Evolutionary conservation across 1,140 invertebrate species (phyloP).

Genomic region (Magallana ariakensis): DNA sequence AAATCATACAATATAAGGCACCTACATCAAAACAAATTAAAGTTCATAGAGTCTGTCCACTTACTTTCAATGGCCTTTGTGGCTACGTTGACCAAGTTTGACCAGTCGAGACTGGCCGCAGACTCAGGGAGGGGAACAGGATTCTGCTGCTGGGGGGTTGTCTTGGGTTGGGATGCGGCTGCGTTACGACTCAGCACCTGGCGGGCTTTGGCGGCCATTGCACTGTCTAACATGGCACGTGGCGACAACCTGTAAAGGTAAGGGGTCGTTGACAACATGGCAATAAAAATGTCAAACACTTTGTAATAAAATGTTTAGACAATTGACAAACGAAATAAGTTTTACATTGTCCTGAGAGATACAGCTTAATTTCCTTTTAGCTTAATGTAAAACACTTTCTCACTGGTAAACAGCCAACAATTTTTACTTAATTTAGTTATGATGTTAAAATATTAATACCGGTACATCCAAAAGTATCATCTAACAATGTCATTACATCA

Average conservation of each 20-base stretch:
- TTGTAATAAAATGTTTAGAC: no score
- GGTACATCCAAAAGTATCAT: no score
- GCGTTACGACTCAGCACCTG: constrained; percentile 53
- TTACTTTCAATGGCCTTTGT: constrained; percentile 85
- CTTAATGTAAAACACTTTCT: no score
- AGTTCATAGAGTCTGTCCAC: no score
- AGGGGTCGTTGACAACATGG: not conserved
- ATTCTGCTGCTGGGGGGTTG: constrained; percentile 43
- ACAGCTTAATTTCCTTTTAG: no score
- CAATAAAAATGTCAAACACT: no score
- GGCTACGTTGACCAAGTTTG: constrained; percentile 88
- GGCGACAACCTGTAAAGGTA: constrained; percentile 74
- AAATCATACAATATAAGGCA: no score
- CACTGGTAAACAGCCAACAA: not conserved
- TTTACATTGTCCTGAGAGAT: not conserved
- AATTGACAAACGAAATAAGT: not conserved
- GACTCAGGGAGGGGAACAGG: constrained; percentile 73
- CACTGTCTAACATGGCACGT: constrained; percentile 66
- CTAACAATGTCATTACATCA: no score
- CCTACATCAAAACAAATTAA: no score
- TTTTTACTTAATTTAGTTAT: not conserved
- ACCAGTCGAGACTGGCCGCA: constrained; percentile 85
- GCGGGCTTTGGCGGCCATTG: constrained; percentile 59
- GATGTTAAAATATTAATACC: no score
- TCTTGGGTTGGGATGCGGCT: constrained; percentile 47